A percentile compares a stretch with the other conserved stretches of the same genome.
These are phyloP conservation scores for Brachylomia viminalis DNA, from an alignment of 2,888 invertebrate genomes.

Conservation along the genomic window DNA sequence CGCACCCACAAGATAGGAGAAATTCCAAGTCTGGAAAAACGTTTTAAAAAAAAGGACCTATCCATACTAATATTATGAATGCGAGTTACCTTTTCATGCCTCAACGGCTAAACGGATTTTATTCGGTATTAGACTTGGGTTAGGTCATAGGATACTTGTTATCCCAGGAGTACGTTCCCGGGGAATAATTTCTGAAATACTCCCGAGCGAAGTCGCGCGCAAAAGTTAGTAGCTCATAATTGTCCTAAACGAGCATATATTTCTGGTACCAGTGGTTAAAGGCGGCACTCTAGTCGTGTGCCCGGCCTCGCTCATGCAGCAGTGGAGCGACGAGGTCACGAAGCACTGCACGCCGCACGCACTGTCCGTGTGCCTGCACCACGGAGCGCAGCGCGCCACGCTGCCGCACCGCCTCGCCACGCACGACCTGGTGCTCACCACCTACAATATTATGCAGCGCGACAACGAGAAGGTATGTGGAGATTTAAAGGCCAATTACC, in stretches of 20 bases:
- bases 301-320: conserved; percentile 97
- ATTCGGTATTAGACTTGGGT: too few relatives aligned
- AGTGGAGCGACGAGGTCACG: conserved; percentile 96
- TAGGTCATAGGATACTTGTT: too few relatives aligned
- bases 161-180: too few relatives aligned
- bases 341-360: conserved; percentile 91
- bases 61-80: too few relatives aligned
- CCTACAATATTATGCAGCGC: conserved; percentile 94
- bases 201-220: too few relatives aligned
- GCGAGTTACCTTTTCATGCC: too few relatives aligned
- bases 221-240: too few relatives aligned
- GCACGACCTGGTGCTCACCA: conserved; percentile 96
- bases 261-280: conserved; percentile 78
- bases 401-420: conserved; percentile 91
- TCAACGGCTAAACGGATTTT: too few relatives aligned
- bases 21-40: too few relatives aligned
- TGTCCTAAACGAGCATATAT: neutral
- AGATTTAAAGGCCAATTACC: too few relatives aligned
- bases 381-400: conserved; percentile 94
- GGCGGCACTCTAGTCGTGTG: conserved; percentile 97
- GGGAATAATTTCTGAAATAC: too few relatives aligned
- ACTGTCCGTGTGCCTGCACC: conserved; percentile 93
- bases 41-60: neutral
- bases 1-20: too few relatives aligned
- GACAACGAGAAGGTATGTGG: conserved; percentile 89